These are phyloP conservation scores for Drosophila kuntzei DNA, from an alignment of 2,888 invertebrate genomes.

Conservation along the genomic window DNA sequence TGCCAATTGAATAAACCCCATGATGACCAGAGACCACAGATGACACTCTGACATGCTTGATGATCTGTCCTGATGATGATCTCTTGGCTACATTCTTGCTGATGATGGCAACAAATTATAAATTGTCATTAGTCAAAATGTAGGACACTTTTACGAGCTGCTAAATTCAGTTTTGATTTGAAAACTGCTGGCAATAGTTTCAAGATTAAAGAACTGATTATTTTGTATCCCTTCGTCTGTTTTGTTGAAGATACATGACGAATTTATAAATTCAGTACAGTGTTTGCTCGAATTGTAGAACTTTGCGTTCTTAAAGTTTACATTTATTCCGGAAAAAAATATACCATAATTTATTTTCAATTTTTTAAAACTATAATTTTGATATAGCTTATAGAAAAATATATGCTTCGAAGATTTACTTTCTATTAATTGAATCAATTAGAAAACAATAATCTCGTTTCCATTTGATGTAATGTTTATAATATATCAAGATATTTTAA, in stretches of 20 bases:
- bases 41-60: constrained; percentile 10
- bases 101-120: constrained; percentile 10
- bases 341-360: too few relatives aligned
- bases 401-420: too few relatives aligned
- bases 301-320: background rate
- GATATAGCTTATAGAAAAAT: too few relatives aligned
- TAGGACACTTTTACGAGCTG: constrained; percentile 17
- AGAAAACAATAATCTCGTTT: too few relatives aligned
- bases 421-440: too few relatives aligned
- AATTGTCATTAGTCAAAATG: constrained; percentile 14
- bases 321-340: background rate
- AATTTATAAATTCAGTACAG: background rate
- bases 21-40: background rate
- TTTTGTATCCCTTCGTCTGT: constrained; percentile 1
- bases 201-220: constrained; percentile 11
- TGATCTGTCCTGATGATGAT: constrained; percentile 20
- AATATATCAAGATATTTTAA: too few relatives aligned
- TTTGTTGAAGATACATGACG: background rate
- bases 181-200: background rate
- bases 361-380: too few relatives aligned
- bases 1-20: constrained; percentile 16
- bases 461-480: too few relatives aligned
- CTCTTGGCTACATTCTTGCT: constrained; percentile 11
- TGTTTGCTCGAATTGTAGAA: background rate
- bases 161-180: constrained; percentile 6